Percentiles rank a stretch among this genome's conserved stretches.
Evolutionary conservation across 2,797 vertebrate species (phyloP).

Genomic region (Sebastes vulpes): DNA sequence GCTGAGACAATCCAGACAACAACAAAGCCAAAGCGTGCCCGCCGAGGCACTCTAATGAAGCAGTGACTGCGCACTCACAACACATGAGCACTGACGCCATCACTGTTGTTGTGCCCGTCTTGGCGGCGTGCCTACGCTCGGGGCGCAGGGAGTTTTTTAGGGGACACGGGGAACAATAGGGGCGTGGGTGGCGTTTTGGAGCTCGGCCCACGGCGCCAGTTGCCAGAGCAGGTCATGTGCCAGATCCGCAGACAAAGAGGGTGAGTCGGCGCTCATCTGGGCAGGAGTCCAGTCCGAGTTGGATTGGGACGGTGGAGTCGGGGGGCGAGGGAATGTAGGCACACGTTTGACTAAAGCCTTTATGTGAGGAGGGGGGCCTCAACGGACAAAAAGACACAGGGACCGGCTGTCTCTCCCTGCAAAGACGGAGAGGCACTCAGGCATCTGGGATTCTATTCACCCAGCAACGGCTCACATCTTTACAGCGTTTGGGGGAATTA

Average conservation of each 20-base stretch:
- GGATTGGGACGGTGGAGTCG: constrained; percentile 14
- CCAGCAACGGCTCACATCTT: constrained; percentile 49
- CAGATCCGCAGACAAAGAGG: constrained; percentile 71
- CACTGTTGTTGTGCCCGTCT: constrained; percentile 32
- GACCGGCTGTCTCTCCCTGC: constrained; percentile 54
- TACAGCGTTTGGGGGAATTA: constrained; percentile 14
- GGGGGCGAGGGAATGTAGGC: constrained; percentile 63
- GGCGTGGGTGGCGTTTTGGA: constrained; percentile 66
- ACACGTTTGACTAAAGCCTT: constrained; percentile 77
- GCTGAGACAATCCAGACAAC: neutral
- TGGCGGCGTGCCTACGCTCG: constrained; percentile 58
- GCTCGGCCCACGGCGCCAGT: constrained; percentile 38
- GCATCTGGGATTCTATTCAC: constrained; percentile 72
- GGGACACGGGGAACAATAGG: constrained; percentile 62
- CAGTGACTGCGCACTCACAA: neutral
- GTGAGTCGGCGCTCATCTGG: constrained; percentile 61
- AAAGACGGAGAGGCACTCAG: constrained; percentile 37
- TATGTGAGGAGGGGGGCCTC: constrained; percentile 63
- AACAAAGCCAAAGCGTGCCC: constrained; percentile 25
- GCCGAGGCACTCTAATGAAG: neutral
- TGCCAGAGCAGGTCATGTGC: constrained; percentile 67
- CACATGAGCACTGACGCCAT: constrained; percentile 37
- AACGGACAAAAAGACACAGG: constrained; percentile 75
- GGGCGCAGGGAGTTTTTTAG: constrained; percentile 36
- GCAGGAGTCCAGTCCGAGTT: constrained; percentile 59